phyloP scores from a whole-genome alignment of 2,113 vertebrate genomes.

The Callospermophilus lateralis region DNA sequence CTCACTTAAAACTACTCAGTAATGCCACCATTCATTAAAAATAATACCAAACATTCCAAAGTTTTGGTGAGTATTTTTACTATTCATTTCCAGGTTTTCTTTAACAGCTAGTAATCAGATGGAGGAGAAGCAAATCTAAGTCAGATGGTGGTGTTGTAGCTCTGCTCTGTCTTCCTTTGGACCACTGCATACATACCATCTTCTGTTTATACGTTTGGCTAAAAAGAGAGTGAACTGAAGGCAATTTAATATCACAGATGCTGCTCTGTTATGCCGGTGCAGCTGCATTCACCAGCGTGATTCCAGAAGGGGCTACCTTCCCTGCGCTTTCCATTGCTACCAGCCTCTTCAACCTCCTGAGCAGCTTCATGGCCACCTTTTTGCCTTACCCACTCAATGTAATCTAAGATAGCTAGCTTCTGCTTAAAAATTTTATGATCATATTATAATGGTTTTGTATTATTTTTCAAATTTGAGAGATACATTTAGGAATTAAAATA shows the following conservation, averaged over 20 bases:
- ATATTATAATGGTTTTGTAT: not conserved
- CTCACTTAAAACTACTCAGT: constrained; percentile 34
- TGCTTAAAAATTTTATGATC: not conserved
- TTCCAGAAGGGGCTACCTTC: not conserved
- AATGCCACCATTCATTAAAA: constrained; percentile 46
- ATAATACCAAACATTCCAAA: constrained; percentile 32
- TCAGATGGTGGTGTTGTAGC: not conserved
- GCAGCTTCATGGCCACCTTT: not conserved
- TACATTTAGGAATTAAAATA: not conserved
- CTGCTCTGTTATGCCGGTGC: constrained; percentile 3
- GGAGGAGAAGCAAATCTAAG: not conserved
- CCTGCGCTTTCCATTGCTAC: not conserved
- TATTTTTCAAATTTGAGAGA: constrained; percentile 14
- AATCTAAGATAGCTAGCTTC: not conserved
- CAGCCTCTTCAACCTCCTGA: not conserved
- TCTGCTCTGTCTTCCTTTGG: not conserved
- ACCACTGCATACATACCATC: not conserved
- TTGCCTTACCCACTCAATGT: fast-evolving
- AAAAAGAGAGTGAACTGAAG: not conserved
- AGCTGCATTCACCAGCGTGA: not conserved
- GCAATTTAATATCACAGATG: constrained; percentile 34
- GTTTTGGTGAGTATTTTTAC: not conserved
- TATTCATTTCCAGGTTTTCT: constrained; percentile 16
- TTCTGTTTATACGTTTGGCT: constrained; percentile 40
- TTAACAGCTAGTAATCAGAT: constrained; percentile 14